These are phyloP conservation scores for Hermodice carunculata DNA, from an alignment of 2,888 invertebrate genomes.

Conservation along the genomic window DNA sequence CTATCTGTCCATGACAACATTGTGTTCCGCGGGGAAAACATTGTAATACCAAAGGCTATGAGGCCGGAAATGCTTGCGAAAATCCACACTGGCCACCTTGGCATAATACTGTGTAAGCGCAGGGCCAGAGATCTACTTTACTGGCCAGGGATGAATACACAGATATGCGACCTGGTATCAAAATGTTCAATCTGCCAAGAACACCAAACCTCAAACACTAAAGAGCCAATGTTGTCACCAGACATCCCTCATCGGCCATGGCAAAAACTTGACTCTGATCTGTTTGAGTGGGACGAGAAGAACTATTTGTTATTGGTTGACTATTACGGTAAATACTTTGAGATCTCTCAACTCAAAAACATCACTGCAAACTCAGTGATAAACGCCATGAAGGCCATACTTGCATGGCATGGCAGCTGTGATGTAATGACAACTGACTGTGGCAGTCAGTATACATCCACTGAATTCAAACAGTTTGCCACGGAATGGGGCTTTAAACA, in stretches of 20 bases:
- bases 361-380: too few species aligned
- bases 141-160: constrained; percentile 10
- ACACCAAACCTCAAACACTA: background rate
- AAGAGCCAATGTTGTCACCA: constrained; percentile 14
- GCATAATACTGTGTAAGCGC: constrained; percentile 7
- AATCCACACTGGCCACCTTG: constrained; percentile 10
- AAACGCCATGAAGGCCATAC: too few species aligned
- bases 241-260: constrained; percentile 17
- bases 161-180: constrained; percentile 9
- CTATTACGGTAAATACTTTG: constrained; percentile 18
- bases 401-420: too few species aligned
- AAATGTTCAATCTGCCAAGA: constrained; percentile 13
- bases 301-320: constrained; percentile 14
- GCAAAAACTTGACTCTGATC: constrained; percentile 15
- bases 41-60: background rate
- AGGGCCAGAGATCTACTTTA: constrained; percentile 8
- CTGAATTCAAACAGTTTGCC: too few species aligned
- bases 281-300: constrained; percentile 15
- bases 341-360: too few species aligned
- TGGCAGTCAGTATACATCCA: too few species aligned
- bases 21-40: background rate
- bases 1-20: background rate
- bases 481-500: too few species aligned
- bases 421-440: too few species aligned
- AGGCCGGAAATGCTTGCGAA: background rate